Evolutionary conservation across 2,797 vertebrate genomes (phyloP).

Genomic region (Onychomys arenicola): DNA sequence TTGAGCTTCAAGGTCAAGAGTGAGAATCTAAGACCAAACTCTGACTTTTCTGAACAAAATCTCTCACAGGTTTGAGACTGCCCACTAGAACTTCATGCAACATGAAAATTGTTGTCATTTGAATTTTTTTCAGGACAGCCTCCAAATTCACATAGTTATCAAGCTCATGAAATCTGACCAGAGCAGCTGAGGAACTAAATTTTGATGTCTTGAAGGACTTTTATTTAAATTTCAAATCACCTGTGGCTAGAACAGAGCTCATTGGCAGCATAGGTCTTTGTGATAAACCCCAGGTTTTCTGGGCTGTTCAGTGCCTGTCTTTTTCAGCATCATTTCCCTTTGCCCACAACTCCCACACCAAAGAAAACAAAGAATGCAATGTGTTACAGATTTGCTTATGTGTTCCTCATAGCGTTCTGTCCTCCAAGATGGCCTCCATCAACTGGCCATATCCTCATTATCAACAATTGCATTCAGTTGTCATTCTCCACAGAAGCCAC

Average conservation of each 20-base stretch:
- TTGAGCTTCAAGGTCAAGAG: not conserved
- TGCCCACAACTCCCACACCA: not conserved
- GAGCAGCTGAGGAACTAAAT: not conserved
- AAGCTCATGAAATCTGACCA: not conserved
- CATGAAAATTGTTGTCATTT: not conserved
- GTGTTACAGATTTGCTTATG: not conserved
- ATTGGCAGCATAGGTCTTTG: not conserved
- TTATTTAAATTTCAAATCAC: not conserved
- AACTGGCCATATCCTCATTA: not conserved
- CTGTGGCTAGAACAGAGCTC: not conserved
- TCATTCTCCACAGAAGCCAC: not conserved
- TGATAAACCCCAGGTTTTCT: not conserved
- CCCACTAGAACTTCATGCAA: not conserved
- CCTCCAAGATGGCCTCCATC: not conserved
- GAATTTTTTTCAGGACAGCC: not conserved
- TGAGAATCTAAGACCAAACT: constrained; percentile 1
- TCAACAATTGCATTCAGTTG: not conserved
- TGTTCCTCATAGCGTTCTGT: not conserved
- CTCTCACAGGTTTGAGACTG: not conserved
- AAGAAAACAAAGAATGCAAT: not conserved
- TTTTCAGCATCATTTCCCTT: not conserved
- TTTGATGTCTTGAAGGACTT: not conserved
- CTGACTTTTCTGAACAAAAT: not conserved
- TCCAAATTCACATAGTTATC: not conserved
- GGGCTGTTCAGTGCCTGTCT: not conserved